A percentile compares a stretch with the other conserved stretches of the same genome.
phyloP scores from a whole-genome alignment of 2,113 vertebrate genomes.

The Centrocercus urophasianus region DNA sequence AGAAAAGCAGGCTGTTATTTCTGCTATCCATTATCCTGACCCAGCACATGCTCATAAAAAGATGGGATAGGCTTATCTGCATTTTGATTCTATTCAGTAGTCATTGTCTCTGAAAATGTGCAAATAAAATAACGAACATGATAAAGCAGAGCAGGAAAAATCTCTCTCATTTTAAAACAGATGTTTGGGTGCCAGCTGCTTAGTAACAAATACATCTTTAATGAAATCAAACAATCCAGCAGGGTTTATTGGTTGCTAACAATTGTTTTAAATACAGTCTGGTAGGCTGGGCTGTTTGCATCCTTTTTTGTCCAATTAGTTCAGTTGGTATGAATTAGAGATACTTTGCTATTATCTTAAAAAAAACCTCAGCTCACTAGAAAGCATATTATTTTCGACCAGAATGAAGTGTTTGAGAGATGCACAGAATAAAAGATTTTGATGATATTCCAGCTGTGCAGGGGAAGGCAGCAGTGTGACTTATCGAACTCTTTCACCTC shows the following conservation, averaged over 20 bases:
- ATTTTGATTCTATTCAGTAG: constrained; percentile 59
- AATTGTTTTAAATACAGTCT: constrained; percentile 83
- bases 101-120: constrained; percentile 60
- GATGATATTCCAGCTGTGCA: constrained; percentile 34
- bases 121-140: constrained; percentile 71
- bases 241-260: constrained; percentile 85
- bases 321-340: constrained; percentile 87
- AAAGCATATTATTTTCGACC: neutral
- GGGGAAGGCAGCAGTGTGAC: neutral
- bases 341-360: constrained; percentile 72
- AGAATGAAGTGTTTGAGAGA: neutral
- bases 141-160: constrained; percentile 73
- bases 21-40: constrained; percentile 34
- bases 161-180: constrained; percentile 83
- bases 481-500: constrained; percentile 58
- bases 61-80: constrained; percentile 52
- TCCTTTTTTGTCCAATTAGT: constrained; percentile 80
- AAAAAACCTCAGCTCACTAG: neutral
- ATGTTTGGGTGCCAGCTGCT: constrained; percentile 83
- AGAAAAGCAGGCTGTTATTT: constrained; percentile 44
- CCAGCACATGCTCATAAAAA: constrained; percentile 48
- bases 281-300: constrained; percentile 76
- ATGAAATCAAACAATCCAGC: constrained; percentile 82
- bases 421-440: constrained; percentile 9
- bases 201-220: constrained; percentile 80